Conservation (phyloP, 1,140 invertebrate species). For the Penaeus vannamei region DNA sequence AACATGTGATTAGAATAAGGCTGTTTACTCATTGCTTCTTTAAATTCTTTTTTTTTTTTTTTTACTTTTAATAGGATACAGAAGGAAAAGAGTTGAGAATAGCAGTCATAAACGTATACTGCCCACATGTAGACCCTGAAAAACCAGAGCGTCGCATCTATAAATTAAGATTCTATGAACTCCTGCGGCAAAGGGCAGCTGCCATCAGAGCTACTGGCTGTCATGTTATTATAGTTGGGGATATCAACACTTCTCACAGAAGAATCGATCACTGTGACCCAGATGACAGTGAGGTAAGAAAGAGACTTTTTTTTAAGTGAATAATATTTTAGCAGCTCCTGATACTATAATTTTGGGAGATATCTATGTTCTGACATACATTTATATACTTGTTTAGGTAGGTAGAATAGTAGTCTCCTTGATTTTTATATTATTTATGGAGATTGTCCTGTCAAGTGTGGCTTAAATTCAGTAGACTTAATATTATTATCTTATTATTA, state of each 20-base stretch:
- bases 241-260: conserved; percentile 75
- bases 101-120: conserved; percentile 76
- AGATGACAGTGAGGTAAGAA: conserved; percentile 71
- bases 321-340: neutral
- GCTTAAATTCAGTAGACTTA: too few species aligned
- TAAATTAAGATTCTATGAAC: conserved; percentile 75
- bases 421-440: too few species aligned
- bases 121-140: conserved; percentile 74
- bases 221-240: conserved; percentile 76
- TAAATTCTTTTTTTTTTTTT: neutral
- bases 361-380: neutral
- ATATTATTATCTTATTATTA: too few species aligned
- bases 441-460: too few species aligned
- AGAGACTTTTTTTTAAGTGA: neutral
- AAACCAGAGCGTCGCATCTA: conserved; percentile 73
- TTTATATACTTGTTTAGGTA: neutral
- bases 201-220: conserved; percentile 72
- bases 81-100: conserved; percentile 66
- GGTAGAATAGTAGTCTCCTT: too few species aligned
- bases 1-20: too few species aligned
- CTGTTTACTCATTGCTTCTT: too few species aligned
- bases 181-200: conserved; percentile 73
- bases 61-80: neutral
- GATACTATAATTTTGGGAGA: neutral
- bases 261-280: conserved; percentile 75